Percentiles rank a stretch among this genome's conserved stretches.
These are phyloP conservation scores for Haliclona indistincta DNA, from an alignment of 37 sponge, comb jelly and placozoan genomes.

Conservation along the genomic window DNA sequence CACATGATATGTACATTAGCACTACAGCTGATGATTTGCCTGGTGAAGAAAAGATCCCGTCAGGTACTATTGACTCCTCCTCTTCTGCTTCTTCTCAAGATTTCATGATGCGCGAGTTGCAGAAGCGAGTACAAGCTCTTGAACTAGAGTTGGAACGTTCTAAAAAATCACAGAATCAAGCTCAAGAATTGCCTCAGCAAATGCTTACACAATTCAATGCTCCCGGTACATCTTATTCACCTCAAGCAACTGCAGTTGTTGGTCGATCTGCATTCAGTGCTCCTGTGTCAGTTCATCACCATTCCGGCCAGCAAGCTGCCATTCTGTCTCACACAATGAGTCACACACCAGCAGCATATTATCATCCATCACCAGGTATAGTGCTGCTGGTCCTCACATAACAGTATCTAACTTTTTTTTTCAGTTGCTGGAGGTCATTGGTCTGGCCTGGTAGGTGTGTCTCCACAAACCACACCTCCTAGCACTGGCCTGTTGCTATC, in stretches of 20 bases:
- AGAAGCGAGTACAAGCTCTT: neutral
- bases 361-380: too few species aligned
- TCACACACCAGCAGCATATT: too few species aligned
- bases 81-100: neutral
- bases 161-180: neutral
- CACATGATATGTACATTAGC: too few species aligned
- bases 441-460: neutral
- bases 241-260: neutral
- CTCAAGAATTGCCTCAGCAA: neutral
- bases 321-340: neutral
- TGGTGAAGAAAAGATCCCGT: too few species aligned
- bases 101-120: neutral
- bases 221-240: neutral
- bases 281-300: neutral
- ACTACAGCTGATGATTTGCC: too few species aligned
- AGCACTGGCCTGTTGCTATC: neutral
- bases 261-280: neutral
- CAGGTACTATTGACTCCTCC: too few species aligned
- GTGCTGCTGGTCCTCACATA: neutral
- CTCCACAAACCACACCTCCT: slow-evolving; percentile 19
- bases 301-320: neutral
- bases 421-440: neutral
- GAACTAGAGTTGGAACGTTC: neutral
- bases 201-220: too few species aligned
- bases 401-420: neutral